phyloP scores from a whole-genome alignment of 2,797 vertebrate genomes.

The Sebastes aleutianus region DNA sequence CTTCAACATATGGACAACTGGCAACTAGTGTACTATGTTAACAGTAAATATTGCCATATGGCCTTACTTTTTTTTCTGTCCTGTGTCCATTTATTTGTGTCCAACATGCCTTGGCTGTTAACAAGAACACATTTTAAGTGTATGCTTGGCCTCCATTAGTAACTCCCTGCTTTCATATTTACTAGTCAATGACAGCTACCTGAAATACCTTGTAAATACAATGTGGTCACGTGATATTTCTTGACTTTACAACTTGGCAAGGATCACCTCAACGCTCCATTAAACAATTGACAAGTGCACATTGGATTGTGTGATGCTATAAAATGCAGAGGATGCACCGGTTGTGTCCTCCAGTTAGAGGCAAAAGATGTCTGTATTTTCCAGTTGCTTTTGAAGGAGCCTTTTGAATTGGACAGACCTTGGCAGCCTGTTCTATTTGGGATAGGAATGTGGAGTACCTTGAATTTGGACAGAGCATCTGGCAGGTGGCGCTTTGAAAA shows the following conservation, averaged over 20 bases:
- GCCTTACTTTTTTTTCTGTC: background rate
- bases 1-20: background rate
- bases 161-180: background rate
- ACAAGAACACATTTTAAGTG: background rate
- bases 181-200: background rate
- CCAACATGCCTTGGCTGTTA: background rate
- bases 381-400: background rate
- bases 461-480: background rate
- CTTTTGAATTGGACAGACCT: background rate
- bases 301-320: background rate
- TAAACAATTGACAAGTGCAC: background rate
- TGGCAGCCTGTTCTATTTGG: background rate
- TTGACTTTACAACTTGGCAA: background rate
- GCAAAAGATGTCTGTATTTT: background rate
- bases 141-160: background rate
- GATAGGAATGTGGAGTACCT: background rate
- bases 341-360: background rate
- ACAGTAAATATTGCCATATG: background rate
- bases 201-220: background rate
- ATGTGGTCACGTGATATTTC: background rate
- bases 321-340: background rate
- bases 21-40: background rate
- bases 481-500: constrained; percentile 6
- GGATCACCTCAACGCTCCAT: background rate
- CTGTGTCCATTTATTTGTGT: background rate